Conservation (phyloP, 1,140 invertebrate genomes). For the Trichonephila clavata region DNA sequence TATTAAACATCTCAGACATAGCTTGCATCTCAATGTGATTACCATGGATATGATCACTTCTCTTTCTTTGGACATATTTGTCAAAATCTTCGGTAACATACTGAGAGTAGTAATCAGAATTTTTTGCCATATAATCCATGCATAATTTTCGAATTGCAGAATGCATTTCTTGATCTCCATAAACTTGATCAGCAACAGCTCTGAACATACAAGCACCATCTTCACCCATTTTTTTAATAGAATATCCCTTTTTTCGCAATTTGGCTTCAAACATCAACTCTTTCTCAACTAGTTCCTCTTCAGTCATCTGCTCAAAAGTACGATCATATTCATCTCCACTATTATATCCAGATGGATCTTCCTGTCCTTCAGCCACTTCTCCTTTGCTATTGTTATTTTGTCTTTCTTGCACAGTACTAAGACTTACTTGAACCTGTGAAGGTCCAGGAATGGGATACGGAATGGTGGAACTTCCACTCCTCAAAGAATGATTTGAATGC, state of each 20-base stretch:
- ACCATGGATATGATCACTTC: constrained; percentile 90
- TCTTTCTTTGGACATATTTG: constrained; percentile 91
- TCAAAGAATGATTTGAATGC: constrained; percentile 46
- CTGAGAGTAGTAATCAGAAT: constrained; percentile 94
- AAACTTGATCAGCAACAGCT: constrained; percentile 95
- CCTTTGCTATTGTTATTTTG: constrained; percentile 69
- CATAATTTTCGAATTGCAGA: constrained; percentile 90
- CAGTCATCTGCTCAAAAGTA: constrained; percentile 82
- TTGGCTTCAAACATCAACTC: constrained; percentile 88
- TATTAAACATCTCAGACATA: constrained; percentile 95
- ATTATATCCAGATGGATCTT: constrained; percentile 85
- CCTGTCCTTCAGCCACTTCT: constrained; percentile 76
- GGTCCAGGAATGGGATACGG: constrained; percentile 36
- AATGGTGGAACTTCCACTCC: constrained; percentile 7
- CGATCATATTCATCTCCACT: constrained; percentile 89
- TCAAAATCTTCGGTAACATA: constrained; percentile 96
- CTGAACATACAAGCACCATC: constrained; percentile 97
- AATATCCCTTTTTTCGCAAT: constrained; percentile 88
- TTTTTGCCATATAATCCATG: constrained; percentile 95
- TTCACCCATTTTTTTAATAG: constrained; percentile 93
- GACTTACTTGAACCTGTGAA: constrained; percentile 46
- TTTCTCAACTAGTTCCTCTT: constrained; percentile 85
- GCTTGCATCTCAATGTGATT: constrained; percentile 98
- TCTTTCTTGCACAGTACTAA: constrained; percentile 73
- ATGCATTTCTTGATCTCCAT: constrained; percentile 97